Evolutionary conservation across 2,113 vertebrate genomes (phyloP), one percentile per base, ranked within the genome.

Genomic region (Sphaerodactylus townsendi): DNA sequence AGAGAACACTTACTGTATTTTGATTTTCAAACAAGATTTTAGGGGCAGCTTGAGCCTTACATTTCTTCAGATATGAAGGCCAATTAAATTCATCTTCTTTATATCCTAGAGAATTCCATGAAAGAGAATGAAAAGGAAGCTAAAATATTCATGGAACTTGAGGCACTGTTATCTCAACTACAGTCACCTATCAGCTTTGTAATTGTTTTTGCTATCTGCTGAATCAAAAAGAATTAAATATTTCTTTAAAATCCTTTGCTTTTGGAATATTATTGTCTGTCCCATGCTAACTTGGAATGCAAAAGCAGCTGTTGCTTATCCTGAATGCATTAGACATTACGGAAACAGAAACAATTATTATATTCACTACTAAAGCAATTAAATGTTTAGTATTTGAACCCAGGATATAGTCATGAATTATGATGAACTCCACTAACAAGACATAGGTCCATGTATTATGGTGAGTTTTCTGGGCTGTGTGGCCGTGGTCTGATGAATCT

Each of bases 21-120:
- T 98, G 97, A 87, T 97, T 98, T 95, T 98, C 96, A 94, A 98
- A 98, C 23, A 97, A 94, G 69, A 96, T 96, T 87, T 97, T 97
- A 81, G 97, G 97, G 69, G 97, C 97, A 71, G 97, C 96, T 88
- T 98, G 97, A 86, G 96, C 96, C 90, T 97, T 97, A 90, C 96
- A 97, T 13, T 94, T 95, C 87, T 97, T 98, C 28, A 98, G 94
- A 83, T 97, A 98, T 0, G 96, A 93, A 30, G 96, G 94, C 97
- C 97, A 98, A 91, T 89, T 97, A 94, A 98, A 98, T 81, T 97
- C 96, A 82, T 98, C 97, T 87, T 97, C 97, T 90, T 97, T 97
- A 91, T 97, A 95, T 19, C 97, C 97, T 98, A 85, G 59, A 89
- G 35, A 77, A 3, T 3, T 10, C 37, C 83, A 84, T 35, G 64